phyloP scores from a whole-genome alignment of 2,797 vertebrate species.

The Phalanger gymnotis region DNA sequence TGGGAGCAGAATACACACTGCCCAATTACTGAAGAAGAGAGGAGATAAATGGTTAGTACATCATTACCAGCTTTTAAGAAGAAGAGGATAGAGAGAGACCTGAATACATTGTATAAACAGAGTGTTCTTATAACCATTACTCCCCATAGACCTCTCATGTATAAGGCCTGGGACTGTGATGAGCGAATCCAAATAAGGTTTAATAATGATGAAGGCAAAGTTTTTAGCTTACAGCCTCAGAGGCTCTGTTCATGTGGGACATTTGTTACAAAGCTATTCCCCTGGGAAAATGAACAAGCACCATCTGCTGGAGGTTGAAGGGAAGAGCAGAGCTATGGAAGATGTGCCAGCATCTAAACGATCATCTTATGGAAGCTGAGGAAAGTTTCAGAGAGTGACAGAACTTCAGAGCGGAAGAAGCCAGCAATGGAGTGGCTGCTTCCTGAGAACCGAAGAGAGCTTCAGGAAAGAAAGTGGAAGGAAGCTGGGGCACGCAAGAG shows the following conservation, averaged over 20 bases:
- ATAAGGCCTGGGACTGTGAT: not conserved
- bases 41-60: not conserved
- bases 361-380: not conserved
- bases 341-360: not conserved
- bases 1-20: not conserved
- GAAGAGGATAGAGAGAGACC: not conserved
- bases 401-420: not conserved
- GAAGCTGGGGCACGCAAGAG: not conserved
- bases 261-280: not conserved
- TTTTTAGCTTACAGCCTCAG: not conserved
- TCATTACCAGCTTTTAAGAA: not conserved
- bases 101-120: not conserved
- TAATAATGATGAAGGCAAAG: not conserved
- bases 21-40: not conserved
- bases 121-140: not conserved
- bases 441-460: not conserved
- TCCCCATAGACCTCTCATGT: not conserved
- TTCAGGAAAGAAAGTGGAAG: not conserved
- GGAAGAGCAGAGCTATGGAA: not conserved
- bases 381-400: not conserved
- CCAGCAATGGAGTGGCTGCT: not conserved
- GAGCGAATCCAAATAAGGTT: not conserved
- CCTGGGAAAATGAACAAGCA: not conserved
- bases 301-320: not conserved
- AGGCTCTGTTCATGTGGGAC: not conserved